Percentiles rank a stretch among this genome's conserved stretches.
Conservation (phyloP, 2,888 invertebrate genomes). For the Podabrus alpinus region DNA sequence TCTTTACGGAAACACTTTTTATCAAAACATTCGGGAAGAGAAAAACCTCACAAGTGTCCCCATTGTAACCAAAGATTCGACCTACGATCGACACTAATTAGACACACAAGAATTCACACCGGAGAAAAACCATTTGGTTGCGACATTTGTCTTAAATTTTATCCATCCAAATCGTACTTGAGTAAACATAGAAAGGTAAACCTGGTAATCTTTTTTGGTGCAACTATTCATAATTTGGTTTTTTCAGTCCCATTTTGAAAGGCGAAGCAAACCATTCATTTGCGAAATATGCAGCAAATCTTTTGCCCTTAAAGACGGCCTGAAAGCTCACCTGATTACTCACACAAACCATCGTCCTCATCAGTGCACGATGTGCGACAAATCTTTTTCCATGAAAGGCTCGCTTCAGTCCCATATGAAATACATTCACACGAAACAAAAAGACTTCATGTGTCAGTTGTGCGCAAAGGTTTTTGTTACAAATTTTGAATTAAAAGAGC, state of each 20-base stretch:
- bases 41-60: conserved; percentile 29
- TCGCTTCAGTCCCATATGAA: conserved; percentile 15
- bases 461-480: conserved; percentile 23
- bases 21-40: conserved; percentile 21
- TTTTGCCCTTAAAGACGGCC: conserved; percentile 17
- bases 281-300: conserved; percentile 25
- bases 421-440: conserved; percentile 25
- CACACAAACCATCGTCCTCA: conserved; percentile 16
- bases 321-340: conserved; percentile 19
- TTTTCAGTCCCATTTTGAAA: conserved; percentile 15
- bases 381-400: conserved; percentile 13
- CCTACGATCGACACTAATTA: conserved; percentile 36
- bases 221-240: not conserved
- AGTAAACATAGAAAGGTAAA: conserved; percentile 23
- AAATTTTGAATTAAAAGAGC: conserved; percentile 18
- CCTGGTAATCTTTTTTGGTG: not conserved
- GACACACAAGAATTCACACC: conserved; percentile 38
- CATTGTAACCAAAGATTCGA: conserved; percentile 39
- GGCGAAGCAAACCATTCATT: conserved; percentile 10
- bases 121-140: conserved; percentile 31
- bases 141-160: conserved; percentile 21
- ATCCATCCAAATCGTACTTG: conserved; percentile 24
- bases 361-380: conserved; percentile 15
- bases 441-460: conserved; percentile 23
- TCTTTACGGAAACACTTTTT: conserved; percentile 26